Percentiles rank a stretch among this genome's conserved stretches.
Evolutionary conservation across 2,888 invertebrate species (phyloP).

Genomic region (Dioctria linearis): DNA sequence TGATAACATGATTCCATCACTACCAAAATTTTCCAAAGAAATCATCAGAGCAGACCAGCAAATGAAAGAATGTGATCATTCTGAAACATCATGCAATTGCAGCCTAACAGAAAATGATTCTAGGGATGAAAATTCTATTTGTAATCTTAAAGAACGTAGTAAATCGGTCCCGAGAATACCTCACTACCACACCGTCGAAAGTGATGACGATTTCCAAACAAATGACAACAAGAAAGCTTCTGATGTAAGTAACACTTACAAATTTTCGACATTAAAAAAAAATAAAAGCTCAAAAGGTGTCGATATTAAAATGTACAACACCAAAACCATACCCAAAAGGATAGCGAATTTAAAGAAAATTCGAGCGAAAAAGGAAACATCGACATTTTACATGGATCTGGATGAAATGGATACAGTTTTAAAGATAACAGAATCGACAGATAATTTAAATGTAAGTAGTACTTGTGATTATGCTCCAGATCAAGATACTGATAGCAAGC

Average conservation of each 20-base stretch:
- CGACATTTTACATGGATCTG: conserved; percentile 80
- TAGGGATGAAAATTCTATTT: background rate
- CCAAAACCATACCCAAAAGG: conserved; percentile 80
- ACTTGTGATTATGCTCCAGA: no score
- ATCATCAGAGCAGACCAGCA: background rate
- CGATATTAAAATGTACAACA: conserved; percentile 77
- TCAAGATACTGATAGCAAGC: conserved; percentile 53
- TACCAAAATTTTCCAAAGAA: conserved; percentile 61
- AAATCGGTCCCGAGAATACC: conserved; percentile 70
- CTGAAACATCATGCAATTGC: conserved; percentile 14
- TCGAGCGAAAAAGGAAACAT: conserved; percentile 76
- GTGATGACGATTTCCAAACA: conserved; percentile 60
- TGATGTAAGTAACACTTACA: conserved; percentile 62
- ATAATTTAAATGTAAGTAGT: conserved; percentile 69
- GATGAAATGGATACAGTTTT: conserved; percentile 74
- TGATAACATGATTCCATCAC: conserved; percentile 65
- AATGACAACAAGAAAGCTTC: conserved; percentile 63
- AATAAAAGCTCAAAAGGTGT: conserved; percentile 68
- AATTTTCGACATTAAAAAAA: conserved; percentile 53
- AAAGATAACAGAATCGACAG: conserved; percentile 78
- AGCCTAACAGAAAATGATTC: conserved; percentile 31
- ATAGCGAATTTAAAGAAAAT: conserved; percentile 81
- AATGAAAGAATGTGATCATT: conserved; percentile 15
- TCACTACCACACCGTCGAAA: conserved; percentile 61
- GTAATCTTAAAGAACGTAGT: conserved; percentile 66